Conservation (phyloP, 2,113 vertebrate species). For the Picathartes gymnocephalus region DNA sequence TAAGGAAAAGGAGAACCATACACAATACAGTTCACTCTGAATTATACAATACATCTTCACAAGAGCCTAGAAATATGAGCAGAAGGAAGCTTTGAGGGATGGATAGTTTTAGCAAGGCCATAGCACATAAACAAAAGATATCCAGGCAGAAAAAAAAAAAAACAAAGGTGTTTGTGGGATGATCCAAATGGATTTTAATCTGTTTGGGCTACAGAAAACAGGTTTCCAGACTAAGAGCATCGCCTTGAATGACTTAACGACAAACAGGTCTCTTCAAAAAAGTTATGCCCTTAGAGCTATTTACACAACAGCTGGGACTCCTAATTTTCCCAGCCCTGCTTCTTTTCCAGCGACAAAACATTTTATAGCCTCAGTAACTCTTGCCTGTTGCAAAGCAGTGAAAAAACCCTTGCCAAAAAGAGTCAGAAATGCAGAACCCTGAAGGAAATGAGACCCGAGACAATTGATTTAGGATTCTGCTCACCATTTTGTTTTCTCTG, state of each 20-base stretch:
- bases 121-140: background rate
- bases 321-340: background rate
- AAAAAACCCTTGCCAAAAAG: background rate
- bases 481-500: background rate
- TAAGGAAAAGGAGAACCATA: background rate
- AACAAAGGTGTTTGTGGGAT: accelerated
- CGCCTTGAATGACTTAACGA: background rate
- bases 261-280: background rate
- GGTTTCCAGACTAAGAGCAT: background rate
- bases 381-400: background rate
- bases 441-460: background rate
- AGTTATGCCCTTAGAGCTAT: background rate
- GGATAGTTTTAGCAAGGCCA: background rate
- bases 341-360: background rate
- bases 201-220: background rate
- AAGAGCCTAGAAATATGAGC: background rate
- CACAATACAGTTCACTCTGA: background rate
- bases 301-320: background rate
- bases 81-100: background rate
- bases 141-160: background rate
- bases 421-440: background rate
- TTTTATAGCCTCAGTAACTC: background rate
- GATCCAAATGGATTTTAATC: background rate
- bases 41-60: background rate
- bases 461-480: background rate